These are phyloP conservation scores for Eurois occulta DNA, from an alignment of 2,888 invertebrate genomes.

Conservation along the genomic window DNA sequence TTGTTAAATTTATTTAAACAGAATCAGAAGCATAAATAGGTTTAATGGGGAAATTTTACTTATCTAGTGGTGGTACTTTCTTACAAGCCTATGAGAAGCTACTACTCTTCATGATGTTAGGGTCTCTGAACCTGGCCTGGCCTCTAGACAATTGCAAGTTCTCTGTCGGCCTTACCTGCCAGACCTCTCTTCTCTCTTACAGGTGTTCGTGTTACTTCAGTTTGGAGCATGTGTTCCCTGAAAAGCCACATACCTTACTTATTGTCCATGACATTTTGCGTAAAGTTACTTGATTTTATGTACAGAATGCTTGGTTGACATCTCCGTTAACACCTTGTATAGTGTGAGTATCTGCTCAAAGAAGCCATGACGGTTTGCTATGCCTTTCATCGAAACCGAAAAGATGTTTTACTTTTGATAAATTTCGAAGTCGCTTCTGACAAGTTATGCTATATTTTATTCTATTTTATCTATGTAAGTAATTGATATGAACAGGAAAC, in stretches of 20 bases:
- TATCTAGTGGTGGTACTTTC: no score
- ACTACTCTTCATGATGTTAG: no score
- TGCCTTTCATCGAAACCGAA: neutral
- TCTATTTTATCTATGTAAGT: neutral
- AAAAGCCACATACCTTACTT: neutral
- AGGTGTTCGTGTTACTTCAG: neutral
- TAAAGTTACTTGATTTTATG: no score
- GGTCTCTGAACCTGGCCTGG: neutral
- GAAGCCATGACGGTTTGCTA: neutral
- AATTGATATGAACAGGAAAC: constrained; percentile 4
- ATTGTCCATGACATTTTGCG: no score
- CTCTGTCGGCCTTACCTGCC: neutral
- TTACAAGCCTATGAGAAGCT: no score
- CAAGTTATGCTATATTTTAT: neutral
- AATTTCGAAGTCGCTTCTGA: neutral
- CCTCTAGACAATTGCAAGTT: neutral
- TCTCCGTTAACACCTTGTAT: no score
- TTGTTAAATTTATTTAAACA: no score
- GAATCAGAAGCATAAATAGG: no score
- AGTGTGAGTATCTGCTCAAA: neutral
- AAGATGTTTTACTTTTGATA: neutral
- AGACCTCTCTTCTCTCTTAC: rapidly evolving
- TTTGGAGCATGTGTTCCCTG: neutral
- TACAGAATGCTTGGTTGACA: no score
- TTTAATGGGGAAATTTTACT: neutral